These are phyloP conservation scores for Limnephilus rhombicus DNA, from an alignment of 2,888 invertebrate genomes.

Conservation along the genomic window DNA sequence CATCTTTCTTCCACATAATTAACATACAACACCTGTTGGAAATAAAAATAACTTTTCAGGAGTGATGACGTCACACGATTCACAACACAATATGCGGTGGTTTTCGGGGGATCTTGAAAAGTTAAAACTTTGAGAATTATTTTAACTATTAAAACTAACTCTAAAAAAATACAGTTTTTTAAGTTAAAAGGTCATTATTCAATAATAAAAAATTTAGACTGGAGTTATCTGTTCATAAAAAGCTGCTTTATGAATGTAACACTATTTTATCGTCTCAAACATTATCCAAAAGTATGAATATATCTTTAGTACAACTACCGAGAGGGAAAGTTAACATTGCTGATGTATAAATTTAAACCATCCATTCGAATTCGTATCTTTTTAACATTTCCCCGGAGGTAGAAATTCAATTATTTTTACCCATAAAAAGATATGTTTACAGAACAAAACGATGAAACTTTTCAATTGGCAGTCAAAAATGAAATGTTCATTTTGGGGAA, in stretches of 20 bases:
- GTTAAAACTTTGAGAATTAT: no score
- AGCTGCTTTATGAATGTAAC: not conserved
- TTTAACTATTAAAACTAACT: no score
- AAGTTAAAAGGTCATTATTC: no score
- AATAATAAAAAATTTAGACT: no score
- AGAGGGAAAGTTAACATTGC: not conserved
- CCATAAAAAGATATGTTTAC: constrained; percentile 41
- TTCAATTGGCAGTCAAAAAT: constrained; percentile 33
- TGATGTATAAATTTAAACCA: not conserved
- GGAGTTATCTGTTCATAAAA: no score
- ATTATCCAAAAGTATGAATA: not conserved
- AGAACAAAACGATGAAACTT: not conserved
- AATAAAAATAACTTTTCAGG: no score
- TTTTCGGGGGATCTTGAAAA: no score
- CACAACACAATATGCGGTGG: no score
- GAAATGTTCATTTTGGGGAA: constrained; percentile 27
- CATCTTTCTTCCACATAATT: no score
- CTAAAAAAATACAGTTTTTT: no score
- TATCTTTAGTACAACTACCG: not conserved
- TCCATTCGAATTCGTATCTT: not conserved
- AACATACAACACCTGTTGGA: no score
- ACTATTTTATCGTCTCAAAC: not conserved
- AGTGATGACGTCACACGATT: no score
- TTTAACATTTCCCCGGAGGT: constrained; percentile 37
- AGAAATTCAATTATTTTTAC: constrained; percentile 42